These are phyloP conservation scores for Clusia tigrina DNA, from an alignment of 2,888 invertebrate genomes.

Conservation along the genomic window DNA sequence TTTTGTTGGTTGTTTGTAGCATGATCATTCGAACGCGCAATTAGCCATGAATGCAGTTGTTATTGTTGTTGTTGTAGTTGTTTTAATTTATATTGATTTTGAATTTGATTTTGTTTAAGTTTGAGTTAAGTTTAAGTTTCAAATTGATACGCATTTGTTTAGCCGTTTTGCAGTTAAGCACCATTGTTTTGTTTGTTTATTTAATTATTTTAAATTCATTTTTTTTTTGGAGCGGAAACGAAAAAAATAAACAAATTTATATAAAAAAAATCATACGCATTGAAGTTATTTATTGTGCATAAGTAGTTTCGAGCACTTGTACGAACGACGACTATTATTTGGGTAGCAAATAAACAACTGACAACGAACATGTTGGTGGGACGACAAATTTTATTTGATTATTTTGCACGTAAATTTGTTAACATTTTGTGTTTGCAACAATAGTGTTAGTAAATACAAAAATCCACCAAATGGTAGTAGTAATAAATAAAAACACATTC, in stretches of 20 bases:
- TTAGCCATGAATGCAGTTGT: constrained; percentile 54
- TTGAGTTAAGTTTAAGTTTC: constrained; percentile 21
- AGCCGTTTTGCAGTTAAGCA: constrained; percentile 45
- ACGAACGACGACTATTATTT: too few species aligned
- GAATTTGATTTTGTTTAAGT: constrained; percentile 23
- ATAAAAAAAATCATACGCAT: background rate
- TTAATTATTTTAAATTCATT: background rate
- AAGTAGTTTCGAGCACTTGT: constrained; percentile 20
- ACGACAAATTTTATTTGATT: constrained; percentile 19
- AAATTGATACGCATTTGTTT: constrained; percentile 47
- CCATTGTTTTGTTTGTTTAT: constrained; percentile 13
- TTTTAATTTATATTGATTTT: constrained; percentile 21
- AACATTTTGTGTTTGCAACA: constrained; percentile 11
- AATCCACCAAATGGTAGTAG: background rate
- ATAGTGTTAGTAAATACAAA: constrained; percentile 23
- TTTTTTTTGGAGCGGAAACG: constrained; percentile 4
- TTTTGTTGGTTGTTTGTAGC: constrained; percentile 28
- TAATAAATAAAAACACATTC: background rate
- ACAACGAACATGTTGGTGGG: constrained; percentile 32
- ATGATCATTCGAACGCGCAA: constrained; percentile 41
- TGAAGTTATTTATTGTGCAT: constrained; percentile 12
- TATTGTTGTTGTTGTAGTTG: constrained; percentile 13
- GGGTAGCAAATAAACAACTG: too few species aligned
- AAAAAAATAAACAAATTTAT: background rate
- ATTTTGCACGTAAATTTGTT: background rate